Conservation (phyloP, 1,140 invertebrate species). For the Drosophila subobscura region DNA sequence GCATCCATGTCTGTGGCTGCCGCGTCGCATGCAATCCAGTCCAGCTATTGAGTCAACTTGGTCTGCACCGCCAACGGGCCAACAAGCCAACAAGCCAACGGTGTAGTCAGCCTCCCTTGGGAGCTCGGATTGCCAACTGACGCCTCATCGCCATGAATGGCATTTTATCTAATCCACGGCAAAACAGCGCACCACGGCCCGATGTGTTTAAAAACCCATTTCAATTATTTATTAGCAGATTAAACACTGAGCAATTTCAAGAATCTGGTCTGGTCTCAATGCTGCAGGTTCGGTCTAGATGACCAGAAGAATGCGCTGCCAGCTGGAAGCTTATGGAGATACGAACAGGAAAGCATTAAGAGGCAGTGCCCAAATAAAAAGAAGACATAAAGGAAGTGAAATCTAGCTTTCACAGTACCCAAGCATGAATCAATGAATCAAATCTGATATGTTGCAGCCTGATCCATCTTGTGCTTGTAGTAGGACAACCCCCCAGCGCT, state of each 20-base stretch:
- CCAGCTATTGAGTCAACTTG: slow-evolving; percentile 53
- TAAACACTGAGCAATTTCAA: slow-evolving; percentile 56
- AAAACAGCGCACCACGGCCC: slow-evolving; percentile 23
- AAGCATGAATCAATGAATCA: slow-evolving; percentile 5
- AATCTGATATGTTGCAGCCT: neutral
- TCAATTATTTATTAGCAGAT: slow-evolving; percentile 65
- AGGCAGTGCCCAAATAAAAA: neutral
- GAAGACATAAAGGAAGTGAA: neutral
- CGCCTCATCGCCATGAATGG: slow-evolving; percentile 66
- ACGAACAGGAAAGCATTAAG: no score
- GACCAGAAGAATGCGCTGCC: neutral
- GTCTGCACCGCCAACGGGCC: slow-evolving; percentile 36
- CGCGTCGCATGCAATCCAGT: slow-evolving; percentile 53
- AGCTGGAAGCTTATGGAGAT: no score
- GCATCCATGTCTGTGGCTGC: slow-evolving; percentile 21
- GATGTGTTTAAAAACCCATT: slow-evolving; percentile 54
- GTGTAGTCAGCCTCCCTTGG: slow-evolving; percentile 40
- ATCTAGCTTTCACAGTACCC: neutral
- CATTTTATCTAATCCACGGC: slow-evolving; percentile 60
- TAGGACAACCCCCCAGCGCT: slow-evolving; percentile 10
- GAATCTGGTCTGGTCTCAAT: slow-evolving; percentile 48
- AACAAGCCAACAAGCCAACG: slow-evolving; percentile 18
- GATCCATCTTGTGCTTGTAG: slow-evolving; percentile 10
- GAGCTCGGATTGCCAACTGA: slow-evolving; percentile 55
- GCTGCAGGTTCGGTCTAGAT: neutral